Evolutionary conservation across 2,888 invertebrate species (phyloP).

Genomic region (Meiosimyza decipiens): DNA sequence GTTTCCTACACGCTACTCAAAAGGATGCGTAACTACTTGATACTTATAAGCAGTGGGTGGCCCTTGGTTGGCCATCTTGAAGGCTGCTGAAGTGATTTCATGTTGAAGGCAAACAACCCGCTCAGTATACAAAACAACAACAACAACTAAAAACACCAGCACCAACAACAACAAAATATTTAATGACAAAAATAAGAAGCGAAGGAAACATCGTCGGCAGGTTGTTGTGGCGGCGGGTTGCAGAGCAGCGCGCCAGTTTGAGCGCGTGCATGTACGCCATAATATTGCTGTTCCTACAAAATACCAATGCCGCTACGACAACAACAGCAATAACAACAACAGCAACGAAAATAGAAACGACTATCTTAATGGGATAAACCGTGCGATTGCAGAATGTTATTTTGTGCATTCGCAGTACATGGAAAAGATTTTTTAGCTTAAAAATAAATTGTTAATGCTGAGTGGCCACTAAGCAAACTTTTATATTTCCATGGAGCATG

Average conservation of each 20-base stretch:
- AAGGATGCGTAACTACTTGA: neutral
- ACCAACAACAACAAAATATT: constrained; percentile 2
- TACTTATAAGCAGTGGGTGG: neutral
- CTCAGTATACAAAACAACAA: constrained; percentile 19
- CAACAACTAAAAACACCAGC: constrained; percentile 11
- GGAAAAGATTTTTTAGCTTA: no score
- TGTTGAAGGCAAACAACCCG: constrained; percentile 13
- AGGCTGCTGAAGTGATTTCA: constrained; percentile 17
- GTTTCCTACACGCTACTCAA: no score
- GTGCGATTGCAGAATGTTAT: constrained; percentile 40
- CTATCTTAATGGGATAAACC: constrained; percentile 44
- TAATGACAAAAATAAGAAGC: neutral
- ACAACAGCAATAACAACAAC: constrained; percentile 1
- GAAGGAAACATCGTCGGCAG: neutral
- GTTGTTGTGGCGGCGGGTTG: neutral
- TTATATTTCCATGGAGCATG: no score
- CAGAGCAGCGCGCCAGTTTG: neutral
- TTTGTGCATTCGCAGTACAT: constrained; percentile 11
- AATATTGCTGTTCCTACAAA: neutral
- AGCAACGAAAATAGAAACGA: neutral
- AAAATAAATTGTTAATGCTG: no score
- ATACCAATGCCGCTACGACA: neutral
- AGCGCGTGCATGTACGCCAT: constrained; percentile 35
- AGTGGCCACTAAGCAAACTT: no score
- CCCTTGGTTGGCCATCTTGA: constrained; percentile 9